Base-by-base conservation (phyloP, 2,888 invertebrate genomes). In the Limnephilus auricula region DNA sequence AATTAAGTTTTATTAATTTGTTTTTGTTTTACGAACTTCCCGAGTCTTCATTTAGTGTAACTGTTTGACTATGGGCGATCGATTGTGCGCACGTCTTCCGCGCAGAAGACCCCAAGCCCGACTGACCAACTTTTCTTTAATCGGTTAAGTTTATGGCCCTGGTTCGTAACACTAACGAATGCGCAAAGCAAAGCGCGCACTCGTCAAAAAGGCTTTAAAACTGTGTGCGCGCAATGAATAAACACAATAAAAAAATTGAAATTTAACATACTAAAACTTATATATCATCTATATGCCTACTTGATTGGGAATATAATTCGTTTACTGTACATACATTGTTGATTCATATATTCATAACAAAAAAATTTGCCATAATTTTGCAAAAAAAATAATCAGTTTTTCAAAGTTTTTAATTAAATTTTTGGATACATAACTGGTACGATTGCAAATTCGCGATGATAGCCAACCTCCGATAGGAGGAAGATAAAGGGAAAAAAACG, bases 81-180 rank as follows among this genome's bases (percentile, higher is more conserved):
- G 65, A 65, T 65, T 65, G 37, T 85, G 40, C 45, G 85, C 85
- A 25, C 45, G 90, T 85, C 79, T 86, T 79, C 45, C 40, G 65
- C 86, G 30, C 65, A 86, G 90, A 92, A 92, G 92, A 92, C 93
- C 92, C 91, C 90, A 85, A 92, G 91, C 90, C 92, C 93, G 93
- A 93, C 93, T 93, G 92, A 93, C 93, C 93, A 92, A 93, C 86
- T 82, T 90, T 50, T 90, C 78, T 78, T 37, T 86, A 37, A 37
- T 30, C 83, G 90, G 86, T 86, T 86, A 90, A 90, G 90, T 78
- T 85, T 79, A 86, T 83, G 90, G 90, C 86, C 90, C 78, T 79
- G 83, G 30, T 86, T 90, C 78, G 90, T 40, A n/a, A 34, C 85
- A 40, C 37, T 37, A 85, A 85, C 37, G 2, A 37, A 37, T 37